Conservation (phyloP, 2,888 invertebrate genomes). For the Apamea epomidion region DNA sequence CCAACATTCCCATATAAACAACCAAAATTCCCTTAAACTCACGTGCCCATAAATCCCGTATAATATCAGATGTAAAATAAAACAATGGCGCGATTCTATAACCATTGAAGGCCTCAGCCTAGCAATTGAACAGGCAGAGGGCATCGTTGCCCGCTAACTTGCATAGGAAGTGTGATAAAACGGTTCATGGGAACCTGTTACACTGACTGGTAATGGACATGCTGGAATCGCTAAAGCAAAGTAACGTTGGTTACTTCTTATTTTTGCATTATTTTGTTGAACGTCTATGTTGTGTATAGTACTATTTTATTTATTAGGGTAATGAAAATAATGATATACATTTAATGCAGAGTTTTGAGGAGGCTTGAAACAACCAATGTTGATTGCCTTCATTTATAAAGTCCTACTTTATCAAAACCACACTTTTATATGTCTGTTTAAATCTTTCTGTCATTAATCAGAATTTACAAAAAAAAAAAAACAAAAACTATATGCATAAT, state of each 20-base stretch:
- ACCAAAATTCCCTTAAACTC: conserved; percentile 43
- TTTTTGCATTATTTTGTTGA: background rate
- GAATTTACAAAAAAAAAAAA: background rate
- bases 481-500: no score
- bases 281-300: no score
- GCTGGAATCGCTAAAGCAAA: background rate
- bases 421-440: background rate
- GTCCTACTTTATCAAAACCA: background rate
- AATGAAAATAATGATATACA: background rate
- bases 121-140: conserved; percentile 61
- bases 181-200: conserved; percentile 68
- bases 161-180: conserved; percentile 81
- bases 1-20: conserved; percentile 18
- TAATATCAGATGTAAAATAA: conserved; percentile 64
- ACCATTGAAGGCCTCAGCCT: conserved; percentile 63
- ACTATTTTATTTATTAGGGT: background rate
- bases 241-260: background rate
- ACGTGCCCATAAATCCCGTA: conserved; percentile 52
- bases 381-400: background rate
- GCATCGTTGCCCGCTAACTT: conserved; percentile 66
- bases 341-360: background rate
- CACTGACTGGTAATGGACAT: conserved; percentile 62
- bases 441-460: background rate
- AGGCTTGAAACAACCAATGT: background rate
- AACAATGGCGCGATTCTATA: conserved; percentile 68